Evolutionary conservation across 2,888 invertebrate genomes (phyloP).

Genomic region (Steinernema hermaphroditum): DNA sequence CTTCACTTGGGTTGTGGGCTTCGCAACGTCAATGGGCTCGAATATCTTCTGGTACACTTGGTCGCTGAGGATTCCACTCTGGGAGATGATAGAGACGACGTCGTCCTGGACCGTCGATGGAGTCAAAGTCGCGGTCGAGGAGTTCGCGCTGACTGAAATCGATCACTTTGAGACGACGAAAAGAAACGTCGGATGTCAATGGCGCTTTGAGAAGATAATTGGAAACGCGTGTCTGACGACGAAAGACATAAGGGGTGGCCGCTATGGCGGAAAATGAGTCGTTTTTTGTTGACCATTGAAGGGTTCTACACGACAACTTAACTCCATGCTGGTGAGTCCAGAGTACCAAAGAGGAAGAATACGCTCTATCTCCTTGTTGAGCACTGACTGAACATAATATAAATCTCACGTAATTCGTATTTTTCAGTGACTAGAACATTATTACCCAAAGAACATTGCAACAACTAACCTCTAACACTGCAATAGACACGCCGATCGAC

Average conservation of each 20-base stretch:
- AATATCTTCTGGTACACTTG: background rate
- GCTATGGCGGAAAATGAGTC: background rate
- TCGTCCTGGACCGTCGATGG: background rate
- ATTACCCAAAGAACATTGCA: too few relatives aligned
- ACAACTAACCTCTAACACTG: background rate
- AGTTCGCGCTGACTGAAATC: background rate
- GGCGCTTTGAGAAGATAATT: background rate
- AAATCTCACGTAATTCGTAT: too few relatives aligned
- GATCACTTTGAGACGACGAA: background rate
- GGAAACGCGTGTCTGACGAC: slow-evolving; percentile 6
- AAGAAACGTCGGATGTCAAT: background rate
- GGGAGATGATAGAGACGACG: slow-evolving; percentile 10
- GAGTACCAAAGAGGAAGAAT: too few relatives aligned
- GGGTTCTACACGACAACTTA: too few relatives aligned
- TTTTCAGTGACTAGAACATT: too few relatives aligned
- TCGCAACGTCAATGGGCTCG: background rate
- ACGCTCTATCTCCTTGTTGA: too few relatives aligned
- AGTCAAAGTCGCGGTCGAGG: background rate
- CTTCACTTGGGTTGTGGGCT: too few relatives aligned
- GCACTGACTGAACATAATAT: too few relatives aligned
- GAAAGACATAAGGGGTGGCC: too few relatives aligned
- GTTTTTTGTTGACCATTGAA: too few relatives aligned
- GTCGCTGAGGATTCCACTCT: slow-evolving; percentile 4
- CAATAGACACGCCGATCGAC: background rate
- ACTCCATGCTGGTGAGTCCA: too few relatives aligned